Conservation (phyloP, 2,797 vertebrate genomes). For the Poecile montanus region DNA sequence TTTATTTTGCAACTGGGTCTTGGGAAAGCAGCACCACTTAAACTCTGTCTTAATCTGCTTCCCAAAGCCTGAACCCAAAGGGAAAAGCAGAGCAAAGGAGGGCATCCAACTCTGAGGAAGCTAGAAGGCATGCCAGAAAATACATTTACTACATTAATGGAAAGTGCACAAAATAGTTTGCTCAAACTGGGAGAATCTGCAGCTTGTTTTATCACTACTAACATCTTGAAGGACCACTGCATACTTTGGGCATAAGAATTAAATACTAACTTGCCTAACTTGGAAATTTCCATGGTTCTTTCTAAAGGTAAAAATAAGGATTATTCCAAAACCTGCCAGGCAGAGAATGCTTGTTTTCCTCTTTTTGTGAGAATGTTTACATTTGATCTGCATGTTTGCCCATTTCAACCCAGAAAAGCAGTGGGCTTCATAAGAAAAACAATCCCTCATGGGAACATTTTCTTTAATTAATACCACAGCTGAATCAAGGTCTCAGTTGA, state of each 20-base stretch:
- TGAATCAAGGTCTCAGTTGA: background rate
- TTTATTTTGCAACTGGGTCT: background rate
- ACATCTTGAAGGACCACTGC: background rate
- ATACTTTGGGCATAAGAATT: background rate
- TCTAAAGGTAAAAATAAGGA: background rate
- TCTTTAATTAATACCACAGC: background rate
- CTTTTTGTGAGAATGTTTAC: background rate
- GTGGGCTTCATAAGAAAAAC: background rate
- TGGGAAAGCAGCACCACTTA: background rate
- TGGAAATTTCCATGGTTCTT: background rate
- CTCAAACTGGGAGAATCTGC: background rate
- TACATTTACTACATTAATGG: background rate
- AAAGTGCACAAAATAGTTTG: background rate
- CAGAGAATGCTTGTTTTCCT: background rate
- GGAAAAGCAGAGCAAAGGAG: background rate
- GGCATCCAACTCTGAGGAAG: background rate
- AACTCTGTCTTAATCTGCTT: background rate
- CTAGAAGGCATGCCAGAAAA: background rate
- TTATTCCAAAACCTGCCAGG: background rate
- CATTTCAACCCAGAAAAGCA: background rate
- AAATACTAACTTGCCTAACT: background rate
- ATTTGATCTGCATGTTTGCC: background rate
- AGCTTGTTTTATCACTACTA: background rate
- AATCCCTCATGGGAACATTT: background rate
- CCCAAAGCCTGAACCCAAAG: background rate